Base-by-base conservation (phyloP, 1,140 invertebrate species). In the Hycleus cichorii region DNA sequence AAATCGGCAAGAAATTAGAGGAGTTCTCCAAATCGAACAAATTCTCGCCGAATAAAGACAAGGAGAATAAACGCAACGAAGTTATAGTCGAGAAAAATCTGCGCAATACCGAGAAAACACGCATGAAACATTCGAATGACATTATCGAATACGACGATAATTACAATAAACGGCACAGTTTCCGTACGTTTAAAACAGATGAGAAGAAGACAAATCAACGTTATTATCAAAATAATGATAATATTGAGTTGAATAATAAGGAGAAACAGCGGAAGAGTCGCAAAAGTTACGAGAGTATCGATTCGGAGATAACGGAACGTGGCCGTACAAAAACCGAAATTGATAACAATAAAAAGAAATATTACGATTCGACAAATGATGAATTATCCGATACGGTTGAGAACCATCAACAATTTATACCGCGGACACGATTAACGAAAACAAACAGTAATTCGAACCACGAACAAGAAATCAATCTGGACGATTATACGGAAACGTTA, bases 391-490 rank as follows among this genome's bases (percentile, higher is more conserved):
- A 70, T 72, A 78, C 58, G 64, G 77, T 63, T 60, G 75, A 72
- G 74, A 83, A 77, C 74, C 80, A 76, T 75, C 80, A 81, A 52
- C 80, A 81, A 53, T 77, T 88, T 10, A 71, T 89, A 52, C 88
- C 86, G 3, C 79, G 87, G 44, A 89, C 85, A 1, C 87, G 87
- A 64, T 73, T 89, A 2, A 73, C 83, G 42, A 82, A 81, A 74
- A 65, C 74, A 65, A 69, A 76, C 62, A 68, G 66, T 32, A 59
- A 56, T 12, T 60, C 59, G 9, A 65, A 66, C 24, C 64, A 69
- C 51, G 64, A 69, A 9, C 62, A 67, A 63, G 68, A 78, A 25
- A 76, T 63, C n/a, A 69, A 66, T n/a, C 53, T 77, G 12, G 72
- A 76, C 66, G 72, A 76, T 44, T 79, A 79, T 53, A 74, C 74